Base-by-base conservation (phyloP, 1,140 invertebrate species). In the Zaprionus vittiger region DNA sequence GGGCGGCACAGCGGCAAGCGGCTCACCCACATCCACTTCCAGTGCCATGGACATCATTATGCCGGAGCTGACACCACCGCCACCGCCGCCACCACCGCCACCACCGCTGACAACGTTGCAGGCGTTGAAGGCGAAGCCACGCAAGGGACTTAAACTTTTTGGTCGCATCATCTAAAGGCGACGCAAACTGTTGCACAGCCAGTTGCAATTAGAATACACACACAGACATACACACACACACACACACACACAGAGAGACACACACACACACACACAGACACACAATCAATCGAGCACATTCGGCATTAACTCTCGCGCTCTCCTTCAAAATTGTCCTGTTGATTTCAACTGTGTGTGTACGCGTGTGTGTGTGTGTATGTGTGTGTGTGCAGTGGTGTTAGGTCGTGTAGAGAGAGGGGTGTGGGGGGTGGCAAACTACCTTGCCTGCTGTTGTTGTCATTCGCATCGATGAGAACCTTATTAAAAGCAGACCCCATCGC, bases 41-140 rank as follows among this genome's bases (percentile, higher is more conserved):
- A 52, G 47, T 24, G 47, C 12, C 47, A 75, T 85, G 79, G 79
- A 90, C 44, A 72, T 79, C 5, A 77, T 81, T 28, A 28, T 77
- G 68, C 62, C 79, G 20, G 44, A 68, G 1, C 41, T 83, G 4
- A 91, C 89, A 6, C 84, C 84, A 14, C 77, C 73, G 26, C 72
- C 73, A 12, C 47, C 87, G 12, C 80, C 77, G 6, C 86, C 78
- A 9, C 26, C 72, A 9, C 56, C 56, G 41, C 26, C 72, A 17
- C 34, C 55, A 17, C 56, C 55, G 7, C 7, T 24, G 54, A 61
- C 34, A 6, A 9, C 44, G 5, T 44, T 22, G 37, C 26, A 12
- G 59, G 11, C 14, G 17, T 9, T 17, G 0, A 52, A 52, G 47
- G 4, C 47, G 12, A 52, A 24, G 47, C 11, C 20, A 14, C 17